Evolutionary conservation across 2,797 vertebrate species (phyloP).

Genomic region (Enteromius thamalakanensis): DNA sequence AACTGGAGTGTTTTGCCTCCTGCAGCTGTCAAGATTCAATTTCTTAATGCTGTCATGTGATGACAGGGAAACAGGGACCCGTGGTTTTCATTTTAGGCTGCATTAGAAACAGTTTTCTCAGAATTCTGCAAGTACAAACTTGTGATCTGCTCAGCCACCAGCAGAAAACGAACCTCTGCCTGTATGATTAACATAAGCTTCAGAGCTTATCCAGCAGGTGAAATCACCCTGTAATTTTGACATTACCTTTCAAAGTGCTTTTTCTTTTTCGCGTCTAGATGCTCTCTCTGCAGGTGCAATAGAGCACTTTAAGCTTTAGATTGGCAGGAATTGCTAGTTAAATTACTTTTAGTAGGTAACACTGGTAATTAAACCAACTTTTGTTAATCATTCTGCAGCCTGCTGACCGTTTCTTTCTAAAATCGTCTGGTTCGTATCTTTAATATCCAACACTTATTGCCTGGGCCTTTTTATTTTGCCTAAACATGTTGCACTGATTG

Average conservation of each 20-base stretch:
- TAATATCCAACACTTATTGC: constrained; percentile 11
- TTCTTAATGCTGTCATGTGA: constrained; percentile 15
- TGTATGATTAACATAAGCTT: constrained; percentile 20
- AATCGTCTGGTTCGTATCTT: constrained; percentile 45
- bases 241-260: not conserved
- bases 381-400: constrained; percentile 52
- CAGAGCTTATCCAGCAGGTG: not conserved
- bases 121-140: constrained; percentile 40
- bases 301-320: not conserved
- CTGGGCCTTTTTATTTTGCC: constrained; percentile 13
- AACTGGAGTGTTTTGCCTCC: not conserved
- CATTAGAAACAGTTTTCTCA: constrained; percentile 18
- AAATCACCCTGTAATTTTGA: not conserved
- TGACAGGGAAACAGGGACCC: constrained; percentile 51
- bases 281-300: not conserved
- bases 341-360: not conserved
- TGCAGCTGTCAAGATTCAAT: constrained; percentile 10
- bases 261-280: constrained; percentile 2
- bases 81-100: constrained; percentile 31
- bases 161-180: not conserved
- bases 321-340: constrained; percentile 19
- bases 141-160: constrained; percentile 14
- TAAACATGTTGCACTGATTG: constrained; percentile 2
- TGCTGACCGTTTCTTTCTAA: constrained; percentile 40
- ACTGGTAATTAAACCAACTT: constrained; percentile 38